A percentile compares a stretch with the other conserved stretches of the same genome.
These are phyloP conservation scores for Lasioglossum pauxillum DNA, from an alignment of 2,888 invertebrate species.

Conservation along the genomic window DNA sequence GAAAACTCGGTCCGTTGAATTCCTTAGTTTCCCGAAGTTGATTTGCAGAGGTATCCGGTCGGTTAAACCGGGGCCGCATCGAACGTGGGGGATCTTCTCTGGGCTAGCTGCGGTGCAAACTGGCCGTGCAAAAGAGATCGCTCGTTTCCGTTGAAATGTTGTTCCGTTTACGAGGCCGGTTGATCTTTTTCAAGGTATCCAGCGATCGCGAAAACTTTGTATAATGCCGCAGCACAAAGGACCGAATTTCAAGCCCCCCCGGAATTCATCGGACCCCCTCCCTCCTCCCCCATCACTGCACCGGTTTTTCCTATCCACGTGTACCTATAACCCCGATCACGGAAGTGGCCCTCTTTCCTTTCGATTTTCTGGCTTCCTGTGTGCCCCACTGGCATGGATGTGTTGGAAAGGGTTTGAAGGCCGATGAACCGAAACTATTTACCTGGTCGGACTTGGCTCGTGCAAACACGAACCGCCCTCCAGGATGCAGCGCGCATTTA, in stretches of 20 bases:
- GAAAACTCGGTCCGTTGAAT: not conserved
- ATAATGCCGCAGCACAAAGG: conserved; percentile 51
- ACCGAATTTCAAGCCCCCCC: conserved; percentile 45
- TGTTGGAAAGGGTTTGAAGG: conserved; percentile 42
- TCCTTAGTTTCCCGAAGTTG: not conserved
- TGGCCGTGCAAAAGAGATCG: not conserved
- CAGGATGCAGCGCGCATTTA: conserved; percentile 22
- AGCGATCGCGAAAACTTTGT: conserved; percentile 41
- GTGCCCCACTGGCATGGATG: not conserved
- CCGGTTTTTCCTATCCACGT: conserved; percentile 13
- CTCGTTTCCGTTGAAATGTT: conserved; percentile 38
- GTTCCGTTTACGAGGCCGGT: conserved; percentile 26
- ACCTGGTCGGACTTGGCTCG: conserved; percentile 48
- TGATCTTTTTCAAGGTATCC: conserved; percentile 13
- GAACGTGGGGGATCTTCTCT: not conserved
- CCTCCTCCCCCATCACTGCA: not conserved
- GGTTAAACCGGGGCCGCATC: not conserved
- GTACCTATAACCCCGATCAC: conserved; percentile 48
- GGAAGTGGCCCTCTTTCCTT: conserved; percentile 36
- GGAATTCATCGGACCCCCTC: not conserved
- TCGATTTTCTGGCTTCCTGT: conserved; percentile 50
- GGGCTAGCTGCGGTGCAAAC: conserved; percentile 3
- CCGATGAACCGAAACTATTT: conserved; percentile 60
- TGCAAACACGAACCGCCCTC: conserved; percentile 35
- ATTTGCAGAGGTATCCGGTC: not conserved